Base-by-base conservation (phyloP, 2,113 vertebrate genomes). In the Thamnaconus septentrionalis region DNA sequence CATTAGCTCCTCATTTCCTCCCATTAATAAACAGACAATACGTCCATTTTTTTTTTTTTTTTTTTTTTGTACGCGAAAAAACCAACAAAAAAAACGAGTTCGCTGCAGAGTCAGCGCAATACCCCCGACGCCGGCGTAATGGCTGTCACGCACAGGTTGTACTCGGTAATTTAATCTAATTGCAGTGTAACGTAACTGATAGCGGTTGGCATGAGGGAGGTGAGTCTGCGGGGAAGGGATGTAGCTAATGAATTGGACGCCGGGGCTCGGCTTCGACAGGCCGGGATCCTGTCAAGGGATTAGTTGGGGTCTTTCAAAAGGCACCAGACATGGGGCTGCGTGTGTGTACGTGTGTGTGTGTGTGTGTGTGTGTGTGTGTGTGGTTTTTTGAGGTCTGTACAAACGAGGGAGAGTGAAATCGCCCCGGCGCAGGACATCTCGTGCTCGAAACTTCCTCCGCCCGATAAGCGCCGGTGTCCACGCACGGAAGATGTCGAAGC, bases 201-300 rank as follows among this genome's bases (percentile, higher is more conserved):
- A 81, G 73, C 74, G 31, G 69, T 71, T 50, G 72, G 60, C 68
- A 43, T 78, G 75, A 80, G 82, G 69, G 72, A 50, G 69, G 78
- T 64, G 11, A 63, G 87, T 85, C 79, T 87, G 45, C 80, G 73
- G 80, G 75, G 78, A 85, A 87, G 71, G 53, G 48, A 71, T 81
- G 75, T 79, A 88, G 90, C 91, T 93, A 89, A 84, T 79, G 73
- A 81, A 73, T 77, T 84, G 85, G 90, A 89, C 86, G 70, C 68
- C 44, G 59, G 80, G 46, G 76, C 72, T 69, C 10, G 75, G 40
- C 80, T 78, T 50, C 87, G 82, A 79, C 83, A 52, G 79, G 56
- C 68, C 65, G 61, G 75, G 42, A 81, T 66, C 47, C 77, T 66
- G 31, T 57, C 43, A 79, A 57, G 50, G 65, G 79, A 85, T 73